A percentile compares a stretch with the other conserved stretches of the same genome.
Evolutionary conservation across 35 echinoderm and acorn worm species (phyloP).

Genomic region (Ophiothrix spiculata): DNA sequence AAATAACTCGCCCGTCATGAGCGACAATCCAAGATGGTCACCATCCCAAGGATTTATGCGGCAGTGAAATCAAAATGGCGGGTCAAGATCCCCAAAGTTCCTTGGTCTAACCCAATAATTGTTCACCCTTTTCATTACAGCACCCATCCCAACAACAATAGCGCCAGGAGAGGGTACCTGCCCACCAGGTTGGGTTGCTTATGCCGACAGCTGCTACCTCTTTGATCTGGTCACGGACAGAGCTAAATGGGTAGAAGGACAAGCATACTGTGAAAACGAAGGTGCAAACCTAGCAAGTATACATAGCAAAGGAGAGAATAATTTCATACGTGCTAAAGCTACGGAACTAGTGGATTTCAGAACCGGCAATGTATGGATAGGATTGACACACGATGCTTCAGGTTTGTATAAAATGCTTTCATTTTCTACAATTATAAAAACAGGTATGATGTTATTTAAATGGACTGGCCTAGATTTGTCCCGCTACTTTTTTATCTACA

Average conservation of each 20-base stretch:
- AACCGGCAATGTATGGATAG: neutral
- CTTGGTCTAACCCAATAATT: no score
- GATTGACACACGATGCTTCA: neutral
- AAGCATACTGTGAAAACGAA: constrained; percentile 17
- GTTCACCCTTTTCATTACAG: neutral
- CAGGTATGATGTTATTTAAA: no score
- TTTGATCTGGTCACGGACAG: constrained; percentile 7
- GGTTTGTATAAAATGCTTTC: neutral
- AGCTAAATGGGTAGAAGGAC: constrained; percentile 42
- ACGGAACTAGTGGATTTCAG: neutral
- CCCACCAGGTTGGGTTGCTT: constrained; percentile 41
- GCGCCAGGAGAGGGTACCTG: constrained; percentile 43
- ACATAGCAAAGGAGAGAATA: constrained; percentile 68
- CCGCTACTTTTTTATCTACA: no score
- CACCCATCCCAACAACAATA: neutral
- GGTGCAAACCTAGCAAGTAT: constrained; percentile 69
- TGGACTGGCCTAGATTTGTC: no score
- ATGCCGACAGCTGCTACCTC: constrained; percentile 58
- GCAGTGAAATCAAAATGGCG: no score
- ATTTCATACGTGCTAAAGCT: constrained; percentile 40
- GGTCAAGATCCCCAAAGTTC: no score
- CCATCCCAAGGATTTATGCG: no score
- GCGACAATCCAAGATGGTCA: no score
- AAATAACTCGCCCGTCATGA: no score
- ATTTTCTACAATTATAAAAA: no score